Conservation (phyloP, 2,888 invertebrate genomes). For the Phorcus lineatus region DNA sequence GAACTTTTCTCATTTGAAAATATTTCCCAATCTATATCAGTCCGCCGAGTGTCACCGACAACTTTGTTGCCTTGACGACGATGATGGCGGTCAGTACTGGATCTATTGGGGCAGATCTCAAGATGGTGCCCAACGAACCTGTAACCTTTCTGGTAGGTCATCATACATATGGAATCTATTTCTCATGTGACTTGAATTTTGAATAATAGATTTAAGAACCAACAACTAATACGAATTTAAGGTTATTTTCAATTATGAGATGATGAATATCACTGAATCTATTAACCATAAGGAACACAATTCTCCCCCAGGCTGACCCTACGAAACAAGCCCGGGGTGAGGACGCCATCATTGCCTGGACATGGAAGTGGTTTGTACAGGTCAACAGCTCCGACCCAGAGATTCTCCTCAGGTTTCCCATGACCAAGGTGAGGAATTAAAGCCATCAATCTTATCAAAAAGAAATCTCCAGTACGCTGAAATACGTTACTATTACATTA, state of each 20-base stretch:
- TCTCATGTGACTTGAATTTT: too few relatives aligned
- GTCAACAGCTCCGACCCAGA: constrained; percentile 60
- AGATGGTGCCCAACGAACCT: constrained; percentile 56
- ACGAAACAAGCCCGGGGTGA: constrained; percentile 45
- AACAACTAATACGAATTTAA: too few relatives aligned
- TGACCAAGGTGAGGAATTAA: constrained; percentile 62
- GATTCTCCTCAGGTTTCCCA: constrained; percentile 65
- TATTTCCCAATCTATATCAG: not conserved
- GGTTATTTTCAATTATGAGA: too few relatives aligned
- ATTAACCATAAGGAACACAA: too few relatives aligned
- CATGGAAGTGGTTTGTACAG: constrained; percentile 61
- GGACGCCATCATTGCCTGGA: constrained; percentile 65
- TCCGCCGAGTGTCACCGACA: constrained; percentile 35
- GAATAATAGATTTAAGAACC: too few relatives aligned
- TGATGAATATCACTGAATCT: too few relatives aligned
- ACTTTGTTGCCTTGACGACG: constrained; percentile 40
- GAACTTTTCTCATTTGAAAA: too few relatives aligned
- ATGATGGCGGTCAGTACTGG: constrained; percentile 48
- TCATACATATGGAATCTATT: too few relatives aligned
- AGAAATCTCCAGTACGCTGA: too few relatives aligned
- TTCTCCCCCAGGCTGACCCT: constrained; percentile 53
- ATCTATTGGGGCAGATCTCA: constrained; percentile 42
- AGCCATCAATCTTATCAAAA: too few relatives aligned
- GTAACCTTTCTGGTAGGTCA: constrained; percentile 44
- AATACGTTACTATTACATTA: too few relatives aligned